A percentile compares a stretch with the other conserved stretches of the same genome.
phyloP scores from a whole-genome alignment of 2,113 vertebrate genomes.

The Sterrhoptilus dennistouni region DNA sequence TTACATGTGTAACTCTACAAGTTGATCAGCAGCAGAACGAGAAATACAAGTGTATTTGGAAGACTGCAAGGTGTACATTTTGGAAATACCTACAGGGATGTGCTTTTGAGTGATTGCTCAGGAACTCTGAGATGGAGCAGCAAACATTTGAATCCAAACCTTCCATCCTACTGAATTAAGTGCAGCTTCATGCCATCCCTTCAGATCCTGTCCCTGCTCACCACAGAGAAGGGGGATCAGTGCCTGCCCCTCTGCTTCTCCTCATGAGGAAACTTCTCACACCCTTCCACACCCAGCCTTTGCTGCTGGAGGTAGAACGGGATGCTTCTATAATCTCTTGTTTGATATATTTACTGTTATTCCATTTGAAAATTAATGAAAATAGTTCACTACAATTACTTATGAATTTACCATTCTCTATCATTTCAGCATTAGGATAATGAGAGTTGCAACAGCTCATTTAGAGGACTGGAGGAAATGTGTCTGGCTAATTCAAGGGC shows the following conservation, averaged over 20 bases:
- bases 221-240: neutral
- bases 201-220: neutral
- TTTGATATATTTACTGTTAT: neutral
- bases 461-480: neutral
- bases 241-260: neutral
- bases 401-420: neutral
- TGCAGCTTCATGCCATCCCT: neutral
- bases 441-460: neutral
- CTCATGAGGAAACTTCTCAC: neutral
- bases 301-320: neutral
- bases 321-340: neutral
- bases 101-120: neutral
- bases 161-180: neutral
- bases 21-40: neutral
- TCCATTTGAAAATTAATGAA: neutral
- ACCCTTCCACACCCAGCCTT: neutral
- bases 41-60: conserved; percentile 11
- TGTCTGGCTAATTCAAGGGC: neutral
- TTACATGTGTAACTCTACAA: neutral
- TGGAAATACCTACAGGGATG: neutral
- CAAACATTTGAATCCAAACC: neutral
- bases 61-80: neutral
- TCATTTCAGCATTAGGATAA: neutral
- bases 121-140: neutral
- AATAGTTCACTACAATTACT: neutral